A percentile compares a stretch with the other conserved stretches of the same genome.
These are phyloP conservation scores for Leuctra nigra DNA, from an alignment of 2,888 invertebrate species.

Conservation along the genomic window DNA sequence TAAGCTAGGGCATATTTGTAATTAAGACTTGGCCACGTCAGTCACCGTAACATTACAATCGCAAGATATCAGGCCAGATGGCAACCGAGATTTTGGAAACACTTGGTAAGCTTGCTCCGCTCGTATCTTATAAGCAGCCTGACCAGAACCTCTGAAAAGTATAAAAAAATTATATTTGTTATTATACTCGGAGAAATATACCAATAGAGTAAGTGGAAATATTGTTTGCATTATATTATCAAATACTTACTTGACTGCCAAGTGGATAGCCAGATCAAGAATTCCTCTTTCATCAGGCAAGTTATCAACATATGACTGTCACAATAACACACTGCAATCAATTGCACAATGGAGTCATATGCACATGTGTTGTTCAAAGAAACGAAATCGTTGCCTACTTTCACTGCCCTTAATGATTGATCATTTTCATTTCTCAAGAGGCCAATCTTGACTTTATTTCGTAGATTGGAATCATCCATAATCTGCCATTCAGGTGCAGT, in stretches of 20 bases:
- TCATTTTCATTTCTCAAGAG: not conserved
- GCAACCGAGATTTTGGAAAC: not conserved
- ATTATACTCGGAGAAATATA: no score
- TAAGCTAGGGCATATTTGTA: not conserved
- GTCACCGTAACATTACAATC: not conserved
- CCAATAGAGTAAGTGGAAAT: not conserved
- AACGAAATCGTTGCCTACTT: not conserved
- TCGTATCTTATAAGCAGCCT: not conserved
- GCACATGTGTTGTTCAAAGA: constrained; percentile 8
- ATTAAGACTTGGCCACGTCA: not conserved
- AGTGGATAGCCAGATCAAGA: not conserved
- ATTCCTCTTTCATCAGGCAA: not conserved
- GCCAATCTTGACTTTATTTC: constrained; percentile 1
- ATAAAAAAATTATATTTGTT: no score
- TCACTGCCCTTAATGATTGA: not conserved
- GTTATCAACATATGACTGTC: not conserved
- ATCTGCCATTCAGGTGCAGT: constrained; percentile 6
- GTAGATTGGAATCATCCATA: constrained; percentile 2
- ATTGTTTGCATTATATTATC: no score
- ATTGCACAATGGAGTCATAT: constrained; percentile 4
- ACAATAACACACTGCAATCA: constrained; percentile 6
- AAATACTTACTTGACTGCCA: not conserved
- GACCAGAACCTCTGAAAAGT: not conserved
- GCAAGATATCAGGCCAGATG: not conserved
- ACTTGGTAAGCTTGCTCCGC: not conserved